Evolutionary conservation across 2,888 invertebrate species (phyloP).

Genomic region (Drepana falcataria): DNA sequence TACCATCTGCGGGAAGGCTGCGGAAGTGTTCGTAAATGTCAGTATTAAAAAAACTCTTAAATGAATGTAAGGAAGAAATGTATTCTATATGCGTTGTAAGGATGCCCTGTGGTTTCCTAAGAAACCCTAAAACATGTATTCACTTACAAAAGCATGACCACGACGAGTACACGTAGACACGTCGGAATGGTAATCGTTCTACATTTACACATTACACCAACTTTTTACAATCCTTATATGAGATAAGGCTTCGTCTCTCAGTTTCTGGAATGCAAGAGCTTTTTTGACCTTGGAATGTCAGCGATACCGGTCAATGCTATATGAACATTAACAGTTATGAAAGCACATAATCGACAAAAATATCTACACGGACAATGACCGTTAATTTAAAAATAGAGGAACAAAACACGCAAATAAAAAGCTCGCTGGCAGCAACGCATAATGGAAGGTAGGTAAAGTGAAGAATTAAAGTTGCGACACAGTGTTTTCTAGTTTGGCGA

Average conservation of each 20-base stretch:
- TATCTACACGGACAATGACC: slow-evolving; percentile 32
- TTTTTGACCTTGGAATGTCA: not conserved
- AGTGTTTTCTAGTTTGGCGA: slow-evolving; percentile 13
- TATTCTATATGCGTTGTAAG: not conserved
- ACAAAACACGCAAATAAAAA: slow-evolving; percentile 28
- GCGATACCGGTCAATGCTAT: not conserved
- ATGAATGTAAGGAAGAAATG: too few species aligned
- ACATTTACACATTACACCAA: not conserved
- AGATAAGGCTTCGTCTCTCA: not conserved
- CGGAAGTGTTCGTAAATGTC: too few species aligned
- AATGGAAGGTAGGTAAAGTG: slow-evolving; percentile 35
- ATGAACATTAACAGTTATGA: slow-evolving; percentile 3
- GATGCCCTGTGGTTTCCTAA: not conserved
- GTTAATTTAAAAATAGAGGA: slow-evolving; percentile 39
- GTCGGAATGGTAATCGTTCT: not conserved
- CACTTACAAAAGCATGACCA: not conserved
- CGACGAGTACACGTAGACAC: not conserved
- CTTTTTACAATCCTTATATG: not conserved
- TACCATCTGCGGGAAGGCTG: too few species aligned
- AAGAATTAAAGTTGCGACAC: slow-evolving; percentile 30
- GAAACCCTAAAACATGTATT: slow-evolving; percentile 1
- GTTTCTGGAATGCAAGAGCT: not conserved
- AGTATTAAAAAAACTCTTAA: too few species aligned
- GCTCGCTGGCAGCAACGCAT: slow-evolving; percentile 31
- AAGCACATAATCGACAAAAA: slow-evolving; percentile 18